Conservation (phyloP, 2,797 vertebrate genomes). For the Brachyalestes nurse region DNA sequence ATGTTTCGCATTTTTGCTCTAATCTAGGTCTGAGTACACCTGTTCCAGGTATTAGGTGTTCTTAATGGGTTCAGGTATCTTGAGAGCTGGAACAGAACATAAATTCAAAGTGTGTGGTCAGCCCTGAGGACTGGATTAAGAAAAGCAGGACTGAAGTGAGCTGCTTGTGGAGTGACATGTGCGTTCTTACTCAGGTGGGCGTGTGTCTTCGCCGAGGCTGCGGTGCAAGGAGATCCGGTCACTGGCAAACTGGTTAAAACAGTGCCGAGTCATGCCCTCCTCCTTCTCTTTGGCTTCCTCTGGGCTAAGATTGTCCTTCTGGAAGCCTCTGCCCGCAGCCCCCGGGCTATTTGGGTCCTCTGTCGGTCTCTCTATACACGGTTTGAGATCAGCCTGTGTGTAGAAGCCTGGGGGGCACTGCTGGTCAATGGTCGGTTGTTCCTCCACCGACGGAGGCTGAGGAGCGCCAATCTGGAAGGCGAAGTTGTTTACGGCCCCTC, state of each 20-base stretch:
- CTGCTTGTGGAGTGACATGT: constrained; percentile 33
- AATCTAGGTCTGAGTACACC: neutral
- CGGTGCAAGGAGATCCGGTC: constrained; percentile 94
- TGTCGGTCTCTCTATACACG: constrained; percentile 83
- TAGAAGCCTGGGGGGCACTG: constrained; percentile 87
- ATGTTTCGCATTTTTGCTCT: neutral
- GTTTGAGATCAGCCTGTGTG: constrained; percentile 81
- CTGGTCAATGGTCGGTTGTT: constrained; percentile 56
- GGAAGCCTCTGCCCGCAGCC: constrained; percentile 82
- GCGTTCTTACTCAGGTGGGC: constrained; percentile 89
- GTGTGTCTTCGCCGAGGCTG: constrained; percentile 89
- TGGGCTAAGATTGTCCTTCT: constrained; percentile 76
- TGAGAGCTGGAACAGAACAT: neutral
- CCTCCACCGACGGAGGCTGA: constrained; percentile 58
- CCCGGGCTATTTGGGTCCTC: constrained; percentile 83
- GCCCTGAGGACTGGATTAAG: neutral
- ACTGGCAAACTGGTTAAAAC: constrained; percentile 96
- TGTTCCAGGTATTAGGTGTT: neutral
- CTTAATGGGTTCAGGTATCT: neutral
- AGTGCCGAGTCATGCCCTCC: constrained; percentile 88
- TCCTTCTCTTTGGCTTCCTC: constrained; percentile 88
- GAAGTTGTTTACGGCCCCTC: constrained; percentile 88
- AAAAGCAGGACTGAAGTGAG: neutral
- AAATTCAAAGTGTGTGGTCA: neutral
- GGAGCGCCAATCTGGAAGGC: constrained; percentile 90